These are phyloP conservation scores for Nomada fucata DNA, from an alignment of 2,888 invertebrate species.

Conservation along the genomic window DNA sequence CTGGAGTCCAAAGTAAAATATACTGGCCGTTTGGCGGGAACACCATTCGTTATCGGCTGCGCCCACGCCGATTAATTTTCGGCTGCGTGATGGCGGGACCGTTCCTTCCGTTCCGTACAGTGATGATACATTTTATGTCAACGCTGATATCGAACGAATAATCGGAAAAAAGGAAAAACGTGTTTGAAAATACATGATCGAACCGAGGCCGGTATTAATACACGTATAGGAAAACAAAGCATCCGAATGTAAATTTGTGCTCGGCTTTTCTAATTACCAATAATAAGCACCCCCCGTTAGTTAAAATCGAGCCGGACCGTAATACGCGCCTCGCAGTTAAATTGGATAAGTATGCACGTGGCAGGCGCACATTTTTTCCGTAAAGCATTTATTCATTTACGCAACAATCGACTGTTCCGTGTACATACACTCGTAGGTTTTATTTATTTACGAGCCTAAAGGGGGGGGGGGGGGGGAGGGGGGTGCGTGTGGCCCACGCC, in stretches of 20 bases:
- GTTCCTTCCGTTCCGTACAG: slow-evolving; percentile 68
- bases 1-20: slow-evolving; percentile 77
- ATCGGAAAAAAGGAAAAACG: slow-evolving; percentile 68
- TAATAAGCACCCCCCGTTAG: slow-evolving; percentile 29
- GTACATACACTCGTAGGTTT: slow-evolving; percentile 69
- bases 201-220: slow-evolving; percentile 43
- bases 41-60: slow-evolving; percentile 80
- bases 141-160: slow-evolving; percentile 72
- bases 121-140: slow-evolving; percentile 74
- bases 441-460: slow-evolving; percentile 67
- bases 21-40: slow-evolving; percentile 77
- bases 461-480: no score
- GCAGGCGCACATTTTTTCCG: slow-evolving; percentile 41
- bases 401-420: slow-evolving; percentile 51
- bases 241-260: slow-evolving; percentile 47
- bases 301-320: neutral
- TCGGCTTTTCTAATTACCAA: slow-evolving; percentile 49
- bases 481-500: slow-evolving; percentile 68
- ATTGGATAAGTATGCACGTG: slow-evolving; percentile 36
- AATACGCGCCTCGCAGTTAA: slow-evolving; percentile 7
- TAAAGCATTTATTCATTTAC: slow-evolving; percentile 56
- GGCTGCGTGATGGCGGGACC: slow-evolving; percentile 74
- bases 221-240: slow-evolving; percentile 50
- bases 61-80: slow-evolving; percentile 80
- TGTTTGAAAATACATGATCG: slow-evolving; percentile 62